phyloP scores from a whole-genome alignment of 2,888 invertebrate species.

The Luffia ferchaultella region DNA sequence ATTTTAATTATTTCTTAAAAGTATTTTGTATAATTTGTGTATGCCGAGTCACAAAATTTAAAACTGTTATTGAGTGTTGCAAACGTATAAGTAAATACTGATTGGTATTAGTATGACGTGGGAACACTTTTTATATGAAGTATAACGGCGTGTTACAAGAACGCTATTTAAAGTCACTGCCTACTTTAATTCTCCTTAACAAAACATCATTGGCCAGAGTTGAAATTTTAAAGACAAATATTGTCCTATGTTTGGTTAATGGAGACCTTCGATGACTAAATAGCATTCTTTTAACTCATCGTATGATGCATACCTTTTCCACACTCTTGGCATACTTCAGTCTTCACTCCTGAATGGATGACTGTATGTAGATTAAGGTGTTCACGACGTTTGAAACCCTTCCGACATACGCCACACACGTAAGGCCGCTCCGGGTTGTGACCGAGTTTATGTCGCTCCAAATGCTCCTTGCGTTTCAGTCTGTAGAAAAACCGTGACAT shows the following conservation, averaged over 20 bases:
- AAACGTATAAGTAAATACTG: too few relatives aligned
- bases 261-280: too few relatives aligned
- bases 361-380: conserved; percentile 85
- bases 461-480: conserved; percentile 79
- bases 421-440: conserved; percentile 84
- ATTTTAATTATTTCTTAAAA: too few relatives aligned
- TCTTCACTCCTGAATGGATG: conserved; percentile 86
- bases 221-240: not conserved
- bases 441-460: conserved; percentile 80
- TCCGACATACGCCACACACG: conserved; percentile 79
- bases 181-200: not conserved
- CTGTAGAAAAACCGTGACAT: conserved; percentile 21
- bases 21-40: too few relatives aligned
- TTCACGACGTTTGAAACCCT: conserved; percentile 83
- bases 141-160: too few relatives aligned
- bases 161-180: too few relatives aligned
- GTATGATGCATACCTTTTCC: conserved; percentile 62
- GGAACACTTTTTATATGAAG: too few relatives aligned
- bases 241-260: too few relatives aligned
- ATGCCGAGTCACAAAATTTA: too few relatives aligned
- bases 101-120: too few relatives aligned
- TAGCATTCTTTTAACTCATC: not conserved
- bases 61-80: too few relatives aligned
- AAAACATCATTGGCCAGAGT: not conserved
- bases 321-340: conserved; percentile 79